Evolutionary conservation across 1,140 invertebrate genomes (phyloP), one percentile per base, ranked within the genome.

Genomic region (Littorina saxatilis): DNA sequence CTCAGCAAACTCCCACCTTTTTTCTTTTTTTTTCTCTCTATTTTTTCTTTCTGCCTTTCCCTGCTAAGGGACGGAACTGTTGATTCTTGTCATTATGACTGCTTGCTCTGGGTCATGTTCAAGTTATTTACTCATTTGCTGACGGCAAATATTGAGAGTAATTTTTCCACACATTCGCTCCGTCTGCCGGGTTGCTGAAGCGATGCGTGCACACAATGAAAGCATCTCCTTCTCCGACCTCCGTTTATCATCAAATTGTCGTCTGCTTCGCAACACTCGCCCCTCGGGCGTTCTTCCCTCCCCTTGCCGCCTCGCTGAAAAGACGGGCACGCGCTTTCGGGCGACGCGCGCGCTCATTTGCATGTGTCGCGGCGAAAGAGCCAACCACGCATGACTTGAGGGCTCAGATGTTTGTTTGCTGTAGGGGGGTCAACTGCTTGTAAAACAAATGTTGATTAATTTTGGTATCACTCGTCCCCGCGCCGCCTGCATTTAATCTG

Each of bases 381-480:
- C 76, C 76, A 78, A 63, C 76, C 76, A 63, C 27, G 23, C 55
- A 58, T 63, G 76, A 39, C 76, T 78, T 23, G 35, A 78, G 37
- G 55, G 58, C 2, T 7, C 43, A n/a, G 37, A 39, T 7, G 70
- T n/a, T n/a, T 23, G 23, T 32, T 20, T 77, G 74, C 35, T 5
- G 1, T 9, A 39, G 55, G 20, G 39, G 43, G 76, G 76, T 78
- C 76, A 43, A 43, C 35, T 39, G 39, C 76, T 78, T 78, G 76
- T 63, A 78, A 66, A 78, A 78, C 76, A 78, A 63, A 63, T 58
- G 39, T 78, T 78, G 76, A 78, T 78, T 78, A 78, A 78, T 78
- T 35, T 73, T 27, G 1, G 39, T 73, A 47, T 52, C 70, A 47
- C 27, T 50, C 27, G 43, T 27, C 40, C 23, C 70, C 70, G 23